These are phyloP conservation scores for Zingel zingel DNA, from an alignment of 2,113 vertebrate species.

Conservation along the genomic window DNA sequence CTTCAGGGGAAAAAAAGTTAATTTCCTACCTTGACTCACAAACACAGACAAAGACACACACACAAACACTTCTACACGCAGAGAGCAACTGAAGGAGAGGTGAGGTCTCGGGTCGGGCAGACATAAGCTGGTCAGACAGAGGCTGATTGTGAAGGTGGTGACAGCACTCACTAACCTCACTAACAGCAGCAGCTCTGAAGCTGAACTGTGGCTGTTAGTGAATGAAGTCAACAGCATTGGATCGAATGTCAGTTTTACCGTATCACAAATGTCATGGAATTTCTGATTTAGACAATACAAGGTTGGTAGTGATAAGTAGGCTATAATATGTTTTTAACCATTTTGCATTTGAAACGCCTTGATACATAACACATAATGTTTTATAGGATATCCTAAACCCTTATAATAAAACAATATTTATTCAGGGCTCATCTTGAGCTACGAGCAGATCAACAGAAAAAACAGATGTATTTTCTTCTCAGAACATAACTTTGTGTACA, in stretches of 20 bases:
- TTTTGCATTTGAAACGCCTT: too few species aligned
- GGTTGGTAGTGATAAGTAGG: neutral
- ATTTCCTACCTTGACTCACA: conserved; percentile 59
- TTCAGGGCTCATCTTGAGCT: neutral
- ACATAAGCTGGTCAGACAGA: conserved; percentile 56
- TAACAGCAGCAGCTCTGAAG: conserved; percentile 41
- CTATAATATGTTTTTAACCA: neutral
- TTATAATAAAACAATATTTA: neutral
- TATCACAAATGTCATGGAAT: neutral
- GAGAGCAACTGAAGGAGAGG: conserved; percentile 55
- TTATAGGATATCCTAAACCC: neutral
- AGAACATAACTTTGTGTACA: neutral
- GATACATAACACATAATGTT: neutral
- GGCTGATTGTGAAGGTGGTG: conserved; percentile 71
- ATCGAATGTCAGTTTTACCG: neutral
- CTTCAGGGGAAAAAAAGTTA: conserved; percentile 57
- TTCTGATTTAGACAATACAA: neutral
- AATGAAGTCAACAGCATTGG: conserved; percentile 15
- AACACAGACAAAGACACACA: neutral
- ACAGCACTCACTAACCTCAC: conserved; percentile 45
- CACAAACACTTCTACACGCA: neutral
- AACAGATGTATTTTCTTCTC: neutral
- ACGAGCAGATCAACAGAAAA: neutral
- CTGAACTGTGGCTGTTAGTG: conserved; percentile 1
- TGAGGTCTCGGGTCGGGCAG: conserved; percentile 53